Evolutionary conservation across 2,888 invertebrate genomes (phyloP).

Genomic region (Elaeidobius kamerunicus): DNA sequence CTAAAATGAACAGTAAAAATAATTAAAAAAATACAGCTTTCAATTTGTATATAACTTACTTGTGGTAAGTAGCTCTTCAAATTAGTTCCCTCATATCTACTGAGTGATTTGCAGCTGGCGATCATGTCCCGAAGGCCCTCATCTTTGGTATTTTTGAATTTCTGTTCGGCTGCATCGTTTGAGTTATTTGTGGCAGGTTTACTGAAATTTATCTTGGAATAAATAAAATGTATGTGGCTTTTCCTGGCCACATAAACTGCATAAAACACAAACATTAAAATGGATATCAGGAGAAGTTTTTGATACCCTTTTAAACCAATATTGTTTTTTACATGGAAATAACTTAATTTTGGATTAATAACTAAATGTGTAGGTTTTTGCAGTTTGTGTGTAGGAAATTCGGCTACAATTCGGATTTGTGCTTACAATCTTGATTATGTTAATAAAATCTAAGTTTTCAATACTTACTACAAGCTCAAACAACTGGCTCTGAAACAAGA

Average conservation of each 20-base stretch:
- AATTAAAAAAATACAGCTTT: constrained; percentile 3
- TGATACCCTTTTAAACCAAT: too few species aligned
- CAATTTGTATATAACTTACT: constrained; percentile 38
- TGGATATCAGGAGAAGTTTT: too few species aligned
- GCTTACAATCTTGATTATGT: neutral
- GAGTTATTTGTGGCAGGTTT: constrained; percentile 27
- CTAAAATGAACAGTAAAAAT: constrained; percentile 41
- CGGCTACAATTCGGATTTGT: neutral
- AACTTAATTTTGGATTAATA: too few species aligned
- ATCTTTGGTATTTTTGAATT: constrained; percentile 42
- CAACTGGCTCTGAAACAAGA: constrained; percentile 36
- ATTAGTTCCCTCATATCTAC: constrained; percentile 45
- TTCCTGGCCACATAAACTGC: too few species aligned
- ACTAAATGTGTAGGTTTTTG: too few species aligned
- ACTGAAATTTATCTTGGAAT: constrained; percentile 3
- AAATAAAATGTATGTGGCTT: neutral
- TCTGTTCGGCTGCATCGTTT: constrained; percentile 23
- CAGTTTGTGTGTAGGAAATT: neutral
- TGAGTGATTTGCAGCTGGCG: constrained; percentile 47
- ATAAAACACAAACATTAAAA: too few species aligned
- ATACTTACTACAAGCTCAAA: constrained; percentile 37
- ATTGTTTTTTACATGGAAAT: too few species aligned
- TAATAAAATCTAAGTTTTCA: neutral
- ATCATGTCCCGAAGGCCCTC: constrained; percentile 47
- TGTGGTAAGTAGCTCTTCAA: constrained; percentile 50